Evolutionary conservation across 2,888 invertebrate species (phyloP).

Genomic region (Pandemis heparana): DNA sequence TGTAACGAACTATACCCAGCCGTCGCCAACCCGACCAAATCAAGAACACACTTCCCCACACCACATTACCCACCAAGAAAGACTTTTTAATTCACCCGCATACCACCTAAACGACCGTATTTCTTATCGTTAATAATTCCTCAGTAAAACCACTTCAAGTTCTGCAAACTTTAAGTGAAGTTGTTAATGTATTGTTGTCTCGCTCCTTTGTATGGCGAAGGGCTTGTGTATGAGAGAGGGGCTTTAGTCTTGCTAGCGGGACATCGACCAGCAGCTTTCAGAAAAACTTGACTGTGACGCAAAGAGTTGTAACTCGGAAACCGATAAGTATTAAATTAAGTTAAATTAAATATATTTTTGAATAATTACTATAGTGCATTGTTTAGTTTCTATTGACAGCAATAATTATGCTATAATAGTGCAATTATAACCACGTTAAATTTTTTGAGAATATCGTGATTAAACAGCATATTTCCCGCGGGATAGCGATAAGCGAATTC

Average conservation of each 20-base stretch:
- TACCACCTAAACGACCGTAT: constrained; percentile 71
- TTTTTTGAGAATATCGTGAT: no score
- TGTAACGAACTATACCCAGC: constrained; percentile 61
- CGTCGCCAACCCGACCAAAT: constrained; percentile 58
- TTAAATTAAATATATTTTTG: neutral
- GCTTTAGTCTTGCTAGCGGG: constrained; percentile 81
- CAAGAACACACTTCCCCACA: constrained; percentile 50
- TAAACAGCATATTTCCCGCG: no score
- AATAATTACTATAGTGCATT: no score
- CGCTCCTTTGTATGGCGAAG: constrained; percentile 59
- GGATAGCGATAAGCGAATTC: no score
- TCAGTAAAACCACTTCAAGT: constrained; percentile 76
- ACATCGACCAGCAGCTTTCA: constrained; percentile 86
- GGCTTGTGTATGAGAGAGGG: constrained; percentile 62
- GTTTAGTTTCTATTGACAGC: no score
- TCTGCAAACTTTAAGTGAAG: constrained; percentile 71
- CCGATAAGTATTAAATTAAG: neutral
- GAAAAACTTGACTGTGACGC: constrained; percentile 72
- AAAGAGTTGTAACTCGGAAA: constrained; percentile 67
- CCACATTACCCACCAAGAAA: constrained; percentile 45
- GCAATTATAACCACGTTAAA: no score
- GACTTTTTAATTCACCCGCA: constrained; percentile 63
- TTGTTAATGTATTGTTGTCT: constrained; percentile 59
- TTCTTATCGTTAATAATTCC: constrained; percentile 73
- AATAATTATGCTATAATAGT: no score